Percentiles rank a stretch among this genome's conserved stretches.
Conservation (phyloP, 2,888 invertebrate species). For the Diachrysia chrysitis region DNA sequence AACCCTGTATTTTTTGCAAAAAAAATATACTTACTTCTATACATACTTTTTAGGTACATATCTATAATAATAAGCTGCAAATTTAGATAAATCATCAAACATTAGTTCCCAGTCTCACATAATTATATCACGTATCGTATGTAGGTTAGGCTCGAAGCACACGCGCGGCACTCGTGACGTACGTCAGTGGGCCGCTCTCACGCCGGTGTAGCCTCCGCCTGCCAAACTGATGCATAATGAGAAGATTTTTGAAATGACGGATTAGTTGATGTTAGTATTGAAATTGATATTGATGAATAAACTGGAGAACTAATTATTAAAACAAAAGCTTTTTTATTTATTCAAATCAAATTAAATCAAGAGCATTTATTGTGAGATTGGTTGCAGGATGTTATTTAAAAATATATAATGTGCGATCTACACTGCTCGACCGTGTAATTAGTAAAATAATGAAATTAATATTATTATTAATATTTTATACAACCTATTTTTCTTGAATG, state of each 20-base stretch:
- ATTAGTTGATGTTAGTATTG: conserved; percentile 12
- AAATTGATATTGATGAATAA: conserved; percentile 7
- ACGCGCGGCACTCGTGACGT: conserved; percentile 59
- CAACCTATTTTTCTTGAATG: too few species aligned
- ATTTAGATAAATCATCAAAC: conserved; percentile 33
- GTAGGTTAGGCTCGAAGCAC: conserved; percentile 61
- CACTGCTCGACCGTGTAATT: too few species aligned
- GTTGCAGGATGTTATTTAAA: too few species aligned
- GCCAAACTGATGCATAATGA: conserved; percentile 51
- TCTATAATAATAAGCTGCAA: conserved; percentile 20
- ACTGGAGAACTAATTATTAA: too few species aligned
- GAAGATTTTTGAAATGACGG: conserved; percentile 14
- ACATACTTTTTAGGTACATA: neutral
- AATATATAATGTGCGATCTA: too few species aligned
- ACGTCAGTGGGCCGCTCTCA: conserved; percentile 60
- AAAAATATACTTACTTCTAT: too few species aligned
- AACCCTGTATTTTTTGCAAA: too few species aligned
- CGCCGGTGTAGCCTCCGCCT: conserved; percentile 43
- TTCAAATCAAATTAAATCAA: too few species aligned
- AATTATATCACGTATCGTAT: conserved; percentile 62
- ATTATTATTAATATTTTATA: too few species aligned
- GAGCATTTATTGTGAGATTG: too few species aligned
- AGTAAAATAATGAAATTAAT: too few species aligned
- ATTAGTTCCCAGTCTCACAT: conserved; percentile 58
- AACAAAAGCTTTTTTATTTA: too few species aligned